A percentile compares a stretch with the other conserved stretches of the same genome.
Evolutionary conservation across 1,140 invertebrate species (phyloP).

Genomic region (Apis cerana): DNA sequence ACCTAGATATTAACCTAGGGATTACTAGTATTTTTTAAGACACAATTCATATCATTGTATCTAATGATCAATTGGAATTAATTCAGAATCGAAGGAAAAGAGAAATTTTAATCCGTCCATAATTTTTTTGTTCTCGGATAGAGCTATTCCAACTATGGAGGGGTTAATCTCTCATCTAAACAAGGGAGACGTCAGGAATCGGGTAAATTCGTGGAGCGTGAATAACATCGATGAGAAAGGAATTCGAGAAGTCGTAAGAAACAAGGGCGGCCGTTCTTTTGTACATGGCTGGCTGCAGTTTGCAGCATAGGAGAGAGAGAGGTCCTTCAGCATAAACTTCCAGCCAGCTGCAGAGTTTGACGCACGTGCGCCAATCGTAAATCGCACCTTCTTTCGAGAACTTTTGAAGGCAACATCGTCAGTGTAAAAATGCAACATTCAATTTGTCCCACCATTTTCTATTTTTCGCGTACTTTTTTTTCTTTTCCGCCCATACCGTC

Average conservation of each 20-base stretch:
- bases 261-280: constrained; percentile 32
- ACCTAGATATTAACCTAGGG: too few species aligned
- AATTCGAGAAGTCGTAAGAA: constrained; percentile 27
- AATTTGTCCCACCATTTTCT: constrained; percentile 50
- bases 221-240: constrained; percentile 1
- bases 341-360: constrained; percentile 41
- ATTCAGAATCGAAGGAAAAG: too few species aligned
- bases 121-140: not conserved
- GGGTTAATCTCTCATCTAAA: not conserved
- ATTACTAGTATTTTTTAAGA: too few species aligned
- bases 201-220: not conserved
- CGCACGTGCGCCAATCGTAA: constrained; percentile 66
- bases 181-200: not conserved
- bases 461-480: not conserved
- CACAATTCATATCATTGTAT: too few species aligned
- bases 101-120: too few species aligned
- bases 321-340: constrained; percentile 49
- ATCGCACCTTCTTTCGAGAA: constrained; percentile 53
- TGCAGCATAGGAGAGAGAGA: constrained; percentile 18
- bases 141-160: not conserved
- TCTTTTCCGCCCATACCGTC: not conserved
- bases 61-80: too few species aligned
- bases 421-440: constrained; percentile 61
- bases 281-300: constrained; percentile 38
- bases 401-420: constrained; percentile 41